phyloP scores from a whole-genome alignment of 2,113 vertebrate species.

The Callipepla californica region DNA sequence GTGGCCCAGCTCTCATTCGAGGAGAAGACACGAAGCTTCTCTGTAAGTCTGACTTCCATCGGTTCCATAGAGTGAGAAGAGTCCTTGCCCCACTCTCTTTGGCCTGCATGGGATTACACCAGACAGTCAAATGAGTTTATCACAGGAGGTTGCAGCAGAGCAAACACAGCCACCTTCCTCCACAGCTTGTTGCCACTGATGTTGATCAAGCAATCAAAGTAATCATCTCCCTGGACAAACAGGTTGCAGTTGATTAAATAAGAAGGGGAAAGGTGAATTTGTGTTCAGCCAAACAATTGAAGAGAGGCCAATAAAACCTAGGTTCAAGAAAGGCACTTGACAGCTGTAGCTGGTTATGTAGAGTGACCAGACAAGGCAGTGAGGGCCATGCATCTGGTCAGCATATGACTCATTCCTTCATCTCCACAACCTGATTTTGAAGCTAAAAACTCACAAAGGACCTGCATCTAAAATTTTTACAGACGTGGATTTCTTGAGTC shows the following conservation, averaged over 20 bases:
- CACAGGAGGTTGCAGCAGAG: not conserved
- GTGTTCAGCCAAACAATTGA: not conserved
- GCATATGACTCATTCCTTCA: not conserved
- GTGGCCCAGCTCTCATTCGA: not conserved
- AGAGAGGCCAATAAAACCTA: not conserved
- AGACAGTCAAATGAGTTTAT: not conserved
- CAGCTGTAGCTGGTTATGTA: fast-evolving
- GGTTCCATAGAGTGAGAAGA: not conserved
- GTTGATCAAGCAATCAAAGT: not conserved
- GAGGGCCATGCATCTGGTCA: not conserved
- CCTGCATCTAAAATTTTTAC: not conserved
- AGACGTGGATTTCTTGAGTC: not conserved
- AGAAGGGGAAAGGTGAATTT: not conserved
- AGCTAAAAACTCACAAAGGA: not conserved
- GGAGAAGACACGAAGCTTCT: not conserved
- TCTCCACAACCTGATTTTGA: not conserved
- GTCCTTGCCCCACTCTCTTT: not conserved
- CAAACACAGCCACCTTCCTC: not conserved
- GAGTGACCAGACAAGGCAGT: not conserved
- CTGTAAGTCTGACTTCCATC: not conserved
- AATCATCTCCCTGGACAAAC: not conserved
- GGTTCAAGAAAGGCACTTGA: not conserved
- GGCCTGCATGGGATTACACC: not conserved
- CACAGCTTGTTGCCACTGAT: not conserved
- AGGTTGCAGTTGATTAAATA: not conserved